Evolutionary conservation across 2,888 invertebrate genomes (phyloP).

Genomic region (Parnassius orleans): DNA sequence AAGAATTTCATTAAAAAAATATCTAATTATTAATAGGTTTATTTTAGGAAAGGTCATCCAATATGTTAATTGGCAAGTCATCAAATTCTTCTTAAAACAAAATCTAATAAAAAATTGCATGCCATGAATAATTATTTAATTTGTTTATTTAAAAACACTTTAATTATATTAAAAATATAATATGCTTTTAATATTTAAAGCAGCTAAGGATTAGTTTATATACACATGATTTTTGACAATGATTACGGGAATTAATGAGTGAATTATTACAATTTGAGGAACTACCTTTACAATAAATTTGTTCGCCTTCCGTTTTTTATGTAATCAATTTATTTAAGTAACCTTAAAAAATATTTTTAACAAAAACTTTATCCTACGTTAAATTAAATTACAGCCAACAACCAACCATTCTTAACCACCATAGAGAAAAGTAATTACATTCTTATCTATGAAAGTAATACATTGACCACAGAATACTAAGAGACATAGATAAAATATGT

Average conservation of each 20-base stretch:
- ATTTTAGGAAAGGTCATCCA: constrained; percentile 12
- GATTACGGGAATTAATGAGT: no score
- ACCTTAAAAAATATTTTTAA: no score
- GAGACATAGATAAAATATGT: no score
- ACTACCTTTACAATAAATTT: constrained; percentile 5
- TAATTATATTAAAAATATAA: neutral
- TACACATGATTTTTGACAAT: no score
- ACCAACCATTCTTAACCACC: no score
- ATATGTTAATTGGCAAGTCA: constrained; percentile 27
- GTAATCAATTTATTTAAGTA: neutral
- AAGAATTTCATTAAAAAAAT: neutral
- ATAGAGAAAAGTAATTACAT: no score
- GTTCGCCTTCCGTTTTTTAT: constrained; percentile 7
- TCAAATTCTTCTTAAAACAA: constrained; percentile 5
- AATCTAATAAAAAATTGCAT: neutral
- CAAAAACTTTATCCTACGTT: no score
- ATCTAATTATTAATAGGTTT: neutral
- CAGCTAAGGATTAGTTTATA: neutral
- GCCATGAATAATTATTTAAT: no score
- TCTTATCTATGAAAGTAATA: no score
- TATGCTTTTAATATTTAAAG: neutral
- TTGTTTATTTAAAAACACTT: neutral
- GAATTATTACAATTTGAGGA: constrained; percentile 1
- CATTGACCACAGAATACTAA: no score
- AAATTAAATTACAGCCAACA: no score